Percentiles rank a stretch among this genome's conserved stretches.
These are phyloP conservation scores for Rhinoptilus africanus DNA, from an alignment of 2,113 vertebrate species.

Conservation along the genomic window DNA sequence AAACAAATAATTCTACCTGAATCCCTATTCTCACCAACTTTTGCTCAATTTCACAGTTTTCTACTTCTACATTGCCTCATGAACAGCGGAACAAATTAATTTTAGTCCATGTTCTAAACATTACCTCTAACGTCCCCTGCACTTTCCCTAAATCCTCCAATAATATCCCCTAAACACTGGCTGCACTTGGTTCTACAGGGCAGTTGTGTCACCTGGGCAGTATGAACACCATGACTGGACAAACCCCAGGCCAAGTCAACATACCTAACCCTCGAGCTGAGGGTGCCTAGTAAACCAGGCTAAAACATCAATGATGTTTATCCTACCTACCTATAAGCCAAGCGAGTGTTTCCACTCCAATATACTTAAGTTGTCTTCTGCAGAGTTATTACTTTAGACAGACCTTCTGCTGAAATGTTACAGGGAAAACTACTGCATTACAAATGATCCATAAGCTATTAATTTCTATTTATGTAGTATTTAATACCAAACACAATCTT, in stretches of 20 bases:
- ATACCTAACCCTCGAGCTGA: accelerated
- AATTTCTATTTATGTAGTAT: not conserved
- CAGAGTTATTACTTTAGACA: not conserved
- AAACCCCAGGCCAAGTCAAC: not conserved
- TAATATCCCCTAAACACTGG: not conserved
- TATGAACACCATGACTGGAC: not conserved
- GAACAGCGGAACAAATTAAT: not conserved
- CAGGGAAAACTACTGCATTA: not conserved
- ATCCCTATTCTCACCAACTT: not conserved
- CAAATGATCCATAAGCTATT: not conserved
- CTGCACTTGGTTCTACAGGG: not conserved
- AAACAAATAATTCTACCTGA: not conserved
- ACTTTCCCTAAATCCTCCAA: not conserved
- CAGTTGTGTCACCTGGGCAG: not conserved
- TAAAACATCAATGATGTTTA: not conserved
- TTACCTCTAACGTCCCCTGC: too few species aligned
- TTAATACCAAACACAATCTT: not conserved
- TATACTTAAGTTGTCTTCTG: not conserved
- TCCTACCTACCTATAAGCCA: not conserved
- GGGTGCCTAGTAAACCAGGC: not conserved
- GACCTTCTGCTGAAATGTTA: not conserved
- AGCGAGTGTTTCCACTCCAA: not conserved
- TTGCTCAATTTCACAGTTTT: not conserved
- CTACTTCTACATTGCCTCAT: not conserved
- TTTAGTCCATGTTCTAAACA: not conserved